phyloP scores from a whole-genome alignment of 2,888 invertebrate genomes.

The Sphaerophoria rueppellii region DNA sequence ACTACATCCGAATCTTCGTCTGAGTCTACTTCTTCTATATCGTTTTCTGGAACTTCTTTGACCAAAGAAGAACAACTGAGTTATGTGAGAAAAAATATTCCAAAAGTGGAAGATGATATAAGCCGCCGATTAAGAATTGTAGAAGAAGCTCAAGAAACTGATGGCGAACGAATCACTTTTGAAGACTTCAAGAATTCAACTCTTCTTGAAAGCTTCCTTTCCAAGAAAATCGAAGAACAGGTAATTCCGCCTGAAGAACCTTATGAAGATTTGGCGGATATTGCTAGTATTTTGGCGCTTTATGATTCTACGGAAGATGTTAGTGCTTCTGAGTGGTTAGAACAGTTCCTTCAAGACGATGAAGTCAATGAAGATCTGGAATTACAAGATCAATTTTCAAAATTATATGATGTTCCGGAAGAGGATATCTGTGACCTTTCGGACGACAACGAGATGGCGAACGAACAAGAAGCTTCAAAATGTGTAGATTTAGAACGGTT shows the following conservation, averaged over 20 bases:
- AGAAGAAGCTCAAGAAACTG: neutral
- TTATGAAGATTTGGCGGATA: neutral
- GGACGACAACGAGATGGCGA: too few relatives aligned
- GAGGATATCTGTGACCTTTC: too few relatives aligned
- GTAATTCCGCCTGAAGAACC: too few relatives aligned
- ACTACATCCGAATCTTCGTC: neutral
- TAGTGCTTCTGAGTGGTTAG: neutral
- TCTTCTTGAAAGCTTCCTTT: neutral
- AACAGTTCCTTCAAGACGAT: neutral
- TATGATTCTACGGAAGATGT: conserved; percentile 10
- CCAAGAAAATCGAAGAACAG: neutral
- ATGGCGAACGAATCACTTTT: neutral
- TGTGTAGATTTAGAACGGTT: too few relatives aligned
- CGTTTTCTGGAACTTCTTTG: neutral
- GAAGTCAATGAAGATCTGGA: neutral
- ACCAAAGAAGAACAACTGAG: neutral
- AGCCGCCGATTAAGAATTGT: neutral
- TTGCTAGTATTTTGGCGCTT: neutral
- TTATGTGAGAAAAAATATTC: neutral
- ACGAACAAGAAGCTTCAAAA: too few relatives aligned
- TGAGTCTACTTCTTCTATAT: neutral
- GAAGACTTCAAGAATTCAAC: neutral
- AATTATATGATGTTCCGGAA: neutral
- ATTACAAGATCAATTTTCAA: neutral
- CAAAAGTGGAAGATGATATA: neutral